phyloP scores from a whole-genome alignment of 1,140 invertebrate species.

The Eumeta japonica region DNA sequence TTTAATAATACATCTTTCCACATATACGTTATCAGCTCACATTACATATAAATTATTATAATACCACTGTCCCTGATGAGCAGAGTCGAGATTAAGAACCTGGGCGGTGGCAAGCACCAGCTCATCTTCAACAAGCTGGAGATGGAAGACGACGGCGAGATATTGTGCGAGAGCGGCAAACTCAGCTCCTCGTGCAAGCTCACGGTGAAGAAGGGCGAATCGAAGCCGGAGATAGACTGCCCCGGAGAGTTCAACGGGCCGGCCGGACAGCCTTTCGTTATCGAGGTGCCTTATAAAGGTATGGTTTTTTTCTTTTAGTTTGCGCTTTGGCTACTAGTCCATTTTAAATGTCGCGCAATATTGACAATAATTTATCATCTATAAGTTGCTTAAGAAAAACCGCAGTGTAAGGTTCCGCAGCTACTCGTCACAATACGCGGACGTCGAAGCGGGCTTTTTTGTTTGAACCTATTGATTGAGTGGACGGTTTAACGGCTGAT shows the following conservation, averaged over 20 bases:
- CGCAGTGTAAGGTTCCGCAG: too few relatives aligned
- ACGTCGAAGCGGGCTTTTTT: too few relatives aligned
- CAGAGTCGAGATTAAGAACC: constrained; percentile 83
- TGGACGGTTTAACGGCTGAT: neutral
- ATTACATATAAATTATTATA: neutral
- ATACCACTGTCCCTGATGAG: neutral
- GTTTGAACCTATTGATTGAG: too few relatives aligned
- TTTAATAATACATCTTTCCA: too few relatives aligned
- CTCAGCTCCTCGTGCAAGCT: constrained; percentile 78
- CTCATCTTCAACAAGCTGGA: constrained; percentile 82
- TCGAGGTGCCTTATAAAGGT: constrained; percentile 92
- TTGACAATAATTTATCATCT: too few relatives aligned
- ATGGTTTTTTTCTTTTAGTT: too few relatives aligned
- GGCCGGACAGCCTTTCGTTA: constrained; percentile 72
- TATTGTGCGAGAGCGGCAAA: constrained; percentile 80
- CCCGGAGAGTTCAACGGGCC: constrained; percentile 81
- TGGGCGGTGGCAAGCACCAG: constrained; percentile 89
- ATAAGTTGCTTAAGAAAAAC: too few relatives aligned
- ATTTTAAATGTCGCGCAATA: too few relatives aligned
- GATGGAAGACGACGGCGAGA: constrained; percentile 81
- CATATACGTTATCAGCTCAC: too few relatives aligned
- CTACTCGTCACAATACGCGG: too few relatives aligned
- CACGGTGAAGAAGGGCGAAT: constrained; percentile 81
- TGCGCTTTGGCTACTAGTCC: too few relatives aligned
- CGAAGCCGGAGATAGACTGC: constrained; percentile 76